These are phyloP conservation scores for Tenualosa thibaudeaui DNA, from an alignment of 2,797 vertebrate species.

Conservation along the genomic window DNA sequence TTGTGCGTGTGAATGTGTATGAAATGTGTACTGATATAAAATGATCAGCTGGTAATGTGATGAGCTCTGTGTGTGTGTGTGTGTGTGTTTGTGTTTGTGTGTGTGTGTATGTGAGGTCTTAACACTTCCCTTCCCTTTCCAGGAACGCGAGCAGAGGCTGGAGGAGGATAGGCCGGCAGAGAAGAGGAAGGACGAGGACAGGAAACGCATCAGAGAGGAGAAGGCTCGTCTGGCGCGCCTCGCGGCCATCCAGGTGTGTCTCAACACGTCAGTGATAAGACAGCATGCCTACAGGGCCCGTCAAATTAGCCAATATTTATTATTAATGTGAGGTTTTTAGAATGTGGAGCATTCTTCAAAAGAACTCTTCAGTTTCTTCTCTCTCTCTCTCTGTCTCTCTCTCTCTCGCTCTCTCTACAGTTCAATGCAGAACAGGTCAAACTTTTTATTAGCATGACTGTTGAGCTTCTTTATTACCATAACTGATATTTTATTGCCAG, in stretches of 20 bases:
- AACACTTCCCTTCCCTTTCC: neutral
- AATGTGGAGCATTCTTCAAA: no score
- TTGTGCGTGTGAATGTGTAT: no score
- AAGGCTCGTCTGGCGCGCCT: slow-evolving; percentile 83
- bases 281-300: neutral
- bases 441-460: no score
- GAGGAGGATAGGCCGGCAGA: slow-evolving; percentile 66
- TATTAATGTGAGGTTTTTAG: no score
- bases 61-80: neutral
- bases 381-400: neutral
- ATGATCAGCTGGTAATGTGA: no score
- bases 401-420: no score
- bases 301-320: neutral
- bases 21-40: no score
- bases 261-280: neutral
- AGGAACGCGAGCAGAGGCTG: slow-evolving; percentile 68
- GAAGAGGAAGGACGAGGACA: slow-evolving; percentile 77
- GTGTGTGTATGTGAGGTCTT: neutral
- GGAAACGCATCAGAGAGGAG: slow-evolving; percentile 84
- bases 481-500: neutral
- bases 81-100: neutral
- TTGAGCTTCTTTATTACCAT: no score
- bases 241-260: slow-evolving; percentile 85
- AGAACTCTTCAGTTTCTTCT: no score
- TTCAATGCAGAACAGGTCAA: no score